phyloP scores from a whole-genome alignment of 1,140 invertebrate species.

The Lasioglossum albipes region DNA sequence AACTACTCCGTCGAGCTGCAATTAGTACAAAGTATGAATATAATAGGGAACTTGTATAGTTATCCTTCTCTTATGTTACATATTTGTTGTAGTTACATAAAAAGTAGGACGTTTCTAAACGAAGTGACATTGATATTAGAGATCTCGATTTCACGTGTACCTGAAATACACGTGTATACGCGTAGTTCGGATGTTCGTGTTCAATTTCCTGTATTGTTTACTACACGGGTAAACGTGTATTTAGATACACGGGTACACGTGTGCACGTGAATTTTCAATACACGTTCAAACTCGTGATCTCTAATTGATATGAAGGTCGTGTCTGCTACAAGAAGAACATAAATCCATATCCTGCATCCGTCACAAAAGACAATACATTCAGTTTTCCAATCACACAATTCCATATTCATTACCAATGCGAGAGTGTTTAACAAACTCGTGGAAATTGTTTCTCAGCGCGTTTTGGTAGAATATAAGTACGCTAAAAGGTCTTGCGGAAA shows the following conservation, averaged over 20 bases:
- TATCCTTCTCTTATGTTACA: slow-evolving; percentile 45
- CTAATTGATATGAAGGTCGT: slow-evolving; percentile 58
- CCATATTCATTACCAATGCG: slow-evolving; percentile 36
- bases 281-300: too few species aligned
- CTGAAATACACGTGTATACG: too few species aligned
- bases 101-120: slow-evolving; percentile 53
- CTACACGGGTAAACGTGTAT: too few species aligned
- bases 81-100: slow-evolving; percentile 53
- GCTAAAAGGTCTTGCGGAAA: slow-evolving; percentile 51
- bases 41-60: slow-evolving; percentile 74
- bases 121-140: slow-evolving; percentile 52
- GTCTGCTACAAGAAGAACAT: slow-evolving; percentile 25
- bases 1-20: slow-evolving; percentile 67
- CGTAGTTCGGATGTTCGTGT: too few species aligned
- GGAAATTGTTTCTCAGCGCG: slow-evolving; percentile 54
- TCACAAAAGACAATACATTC: slow-evolving; percentile 26
- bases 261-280: too few species aligned
- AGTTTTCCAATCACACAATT: slow-evolving; percentile 22
- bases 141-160: too few species aligned
- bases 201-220: too few species aligned
- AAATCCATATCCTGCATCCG: slow-evolving; percentile 37
- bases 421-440: slow-evolving; percentile 16
- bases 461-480: slow-evolving; percentile 76
- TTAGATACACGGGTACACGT: too few species aligned
- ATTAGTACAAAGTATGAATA: slow-evolving; percentile 64